Evolutionary conservation across 2,888 invertebrate species (phyloP).

Genomic region (Alsophila aescularia): DNA sequence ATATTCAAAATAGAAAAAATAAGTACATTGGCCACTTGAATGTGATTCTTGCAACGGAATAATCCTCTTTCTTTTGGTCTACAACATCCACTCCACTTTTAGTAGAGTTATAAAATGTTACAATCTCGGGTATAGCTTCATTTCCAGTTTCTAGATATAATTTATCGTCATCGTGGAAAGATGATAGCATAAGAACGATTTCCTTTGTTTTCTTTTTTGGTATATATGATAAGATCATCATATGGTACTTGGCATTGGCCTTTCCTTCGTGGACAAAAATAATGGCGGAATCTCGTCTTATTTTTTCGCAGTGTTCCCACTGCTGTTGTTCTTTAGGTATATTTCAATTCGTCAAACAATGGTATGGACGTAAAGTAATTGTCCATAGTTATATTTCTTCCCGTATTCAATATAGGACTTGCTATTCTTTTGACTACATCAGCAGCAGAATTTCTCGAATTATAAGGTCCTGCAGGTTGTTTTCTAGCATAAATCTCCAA

Average conservation of each 20-base stretch:
- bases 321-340: too few relatives aligned
- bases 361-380: too few relatives aligned
- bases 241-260: too few relatives aligned
- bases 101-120: neutral
- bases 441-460: constrained; percentile 5
- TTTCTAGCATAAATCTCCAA: constrained; percentile 5
- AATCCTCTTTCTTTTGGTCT: neutral
- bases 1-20: too few relatives aligned
- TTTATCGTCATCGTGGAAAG: neutral
- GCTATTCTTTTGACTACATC: constrained; percentile 4
- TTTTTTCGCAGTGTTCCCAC: too few relatives aligned
- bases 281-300: too few relatives aligned
- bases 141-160: neutral
- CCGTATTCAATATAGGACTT: constrained; percentile 1
- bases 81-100: neutral
- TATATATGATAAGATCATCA: neutral
- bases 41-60: neutral
- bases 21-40: too few relatives aligned
- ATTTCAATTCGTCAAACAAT: too few relatives aligned
- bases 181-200: neutral
- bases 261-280: too few relatives aligned
- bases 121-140: neutral
- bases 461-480: constrained; percentile 1
- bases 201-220: neutral
- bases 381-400: neutral